A percentile compares a stretch with the other conserved stretches of the same genome.
Evolutionary conservation across 1,140 invertebrate genomes (phyloP).

Genomic region (Ceratosolen fusciceps): DNA sequence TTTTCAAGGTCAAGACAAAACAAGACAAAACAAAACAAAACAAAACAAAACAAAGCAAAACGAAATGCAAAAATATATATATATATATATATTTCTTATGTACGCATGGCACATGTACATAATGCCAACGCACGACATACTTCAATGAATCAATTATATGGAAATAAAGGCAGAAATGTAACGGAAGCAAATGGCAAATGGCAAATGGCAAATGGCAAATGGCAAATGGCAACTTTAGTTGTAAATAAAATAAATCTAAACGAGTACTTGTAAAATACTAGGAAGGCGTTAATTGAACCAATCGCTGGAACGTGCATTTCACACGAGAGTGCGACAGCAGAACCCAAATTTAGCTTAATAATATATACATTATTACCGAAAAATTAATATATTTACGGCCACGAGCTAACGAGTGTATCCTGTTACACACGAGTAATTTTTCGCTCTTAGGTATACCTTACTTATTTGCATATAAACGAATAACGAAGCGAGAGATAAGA

Average conservation of each 20-base stretch:
- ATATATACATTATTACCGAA: conserved; percentile 47
- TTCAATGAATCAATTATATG: conserved; percentile 44
- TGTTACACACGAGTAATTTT: conserved; percentile 49
- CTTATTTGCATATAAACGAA: conserved; percentile 52
- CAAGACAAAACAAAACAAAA: conserved; percentile 56
- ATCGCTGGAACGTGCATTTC: conserved; percentile 36
- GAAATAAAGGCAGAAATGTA: conserved; percentile 21
- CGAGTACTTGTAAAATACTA: conserved; percentile 55
- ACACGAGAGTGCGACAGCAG: conserved; percentile 23
- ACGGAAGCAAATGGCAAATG: conserved; percentile 21
- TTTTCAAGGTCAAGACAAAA: conserved; percentile 53
- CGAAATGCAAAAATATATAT: too few relatives aligned
- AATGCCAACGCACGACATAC: conserved; percentile 45
- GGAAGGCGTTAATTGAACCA: conserved; percentile 3
- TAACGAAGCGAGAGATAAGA: conserved; percentile 40
- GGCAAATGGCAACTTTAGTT: too few relatives aligned
- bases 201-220: too few relatives aligned
- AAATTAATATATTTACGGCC: conserved; percentile 57
- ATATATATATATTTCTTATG: conserved; percentile 59
- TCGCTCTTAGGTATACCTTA: conserved; percentile 45
- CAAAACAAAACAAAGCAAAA: conserved; percentile 57
- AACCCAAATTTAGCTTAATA: conserved; percentile 48
- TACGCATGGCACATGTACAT: conserved; percentile 58
- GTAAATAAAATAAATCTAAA: conserved; percentile 44
- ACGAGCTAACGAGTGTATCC: conserved; percentile 59